Conservation (phyloP, 2,797 vertebrate species). For the Sebastes dallii region DNA sequence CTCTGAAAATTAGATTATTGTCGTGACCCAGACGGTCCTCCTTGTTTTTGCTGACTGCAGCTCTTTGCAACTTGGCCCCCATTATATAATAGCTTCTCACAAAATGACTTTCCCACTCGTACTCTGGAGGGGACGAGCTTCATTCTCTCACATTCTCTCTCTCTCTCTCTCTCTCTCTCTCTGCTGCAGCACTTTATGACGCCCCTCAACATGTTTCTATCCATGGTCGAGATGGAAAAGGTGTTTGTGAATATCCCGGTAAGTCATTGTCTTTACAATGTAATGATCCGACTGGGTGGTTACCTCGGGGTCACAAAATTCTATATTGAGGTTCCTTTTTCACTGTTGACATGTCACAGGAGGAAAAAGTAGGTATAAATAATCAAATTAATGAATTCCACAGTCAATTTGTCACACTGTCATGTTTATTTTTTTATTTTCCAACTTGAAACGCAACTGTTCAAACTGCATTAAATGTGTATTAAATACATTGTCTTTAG, state of each 20-base stretch:
- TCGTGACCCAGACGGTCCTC: conserved; percentile 56
- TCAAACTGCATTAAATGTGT: background rate
- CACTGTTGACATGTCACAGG: background rate
- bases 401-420: background rate
- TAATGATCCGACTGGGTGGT: background rate
- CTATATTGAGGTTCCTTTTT: background rate
- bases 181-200: conserved; percentile 91
- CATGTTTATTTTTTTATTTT: background rate
- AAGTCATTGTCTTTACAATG: conserved; percentile 66
- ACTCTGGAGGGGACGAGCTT: conserved; percentile 35
- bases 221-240: conserved; percentile 86
- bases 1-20: conserved; percentile 76
- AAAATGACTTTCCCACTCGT: conserved; percentile 62
- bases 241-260: conserved; percentile 98
- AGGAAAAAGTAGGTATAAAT: background rate
- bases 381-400: background rate
- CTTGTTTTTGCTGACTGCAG: conserved; percentile 71
- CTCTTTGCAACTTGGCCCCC: conserved; percentile 50
- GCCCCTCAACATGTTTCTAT: conserved; percentile 91
- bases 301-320: background rate
- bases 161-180: conserved; percentile 6
- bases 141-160: conserved; percentile 19
- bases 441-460: background rate
- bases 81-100: conserved; percentile 51
- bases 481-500: background rate